Evolutionary conservation across 92 coral and sea anemone genomes (phyloP), one percentile per base, ranked within the genome.

Genomic region (Umimayanthus chanpuru): DNA sequence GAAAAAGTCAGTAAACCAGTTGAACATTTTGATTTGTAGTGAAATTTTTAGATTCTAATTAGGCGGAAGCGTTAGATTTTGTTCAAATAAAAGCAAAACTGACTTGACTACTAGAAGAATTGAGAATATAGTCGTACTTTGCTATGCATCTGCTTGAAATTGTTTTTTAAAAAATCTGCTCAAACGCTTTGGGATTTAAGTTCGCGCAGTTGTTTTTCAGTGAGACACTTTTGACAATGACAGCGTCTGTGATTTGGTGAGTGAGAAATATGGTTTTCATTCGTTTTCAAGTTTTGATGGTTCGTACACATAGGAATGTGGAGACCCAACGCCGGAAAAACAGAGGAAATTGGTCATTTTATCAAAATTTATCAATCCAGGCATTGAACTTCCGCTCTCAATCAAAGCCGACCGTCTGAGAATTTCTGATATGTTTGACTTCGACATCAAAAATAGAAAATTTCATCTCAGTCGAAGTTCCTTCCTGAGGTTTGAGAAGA

Each of bases 221-320:
- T 72, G 40, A 72, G 6, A 29, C 76, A 72, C 9, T 72, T 70
- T 72, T 72, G 68, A 76, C 28, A 21, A 14, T 72, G 68, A 76
- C 28, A 21, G 26, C 49, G 4, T 76, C 28, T 9, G 8, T 21
- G 68, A 61, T 23, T 61, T 61, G 25, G n/a, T 0, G 68, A 20
- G 68, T 61, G 68, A 20, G 32, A 10, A 18, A 38, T 28, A 43
- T 71, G 21, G 12, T 43, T 44, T 32, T 67, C 39, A 71, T 29
- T 68, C 36, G 77, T 43, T 68, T 50, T 50, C 15, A 50, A 11
- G 56, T 50, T 9, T 12, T 47, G 87, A 25, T 71, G 26, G 65
- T 28, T 1, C 66, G 87, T 72, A 83, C 87, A 41, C 87, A 61
- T 43, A n/a, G 77, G 78, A 83, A 68, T 83, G 65, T 71, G 87